Conservation (phyloP, 1,140 invertebrate genomes). For the Pseudomyrmex cubaensis region DNA sequence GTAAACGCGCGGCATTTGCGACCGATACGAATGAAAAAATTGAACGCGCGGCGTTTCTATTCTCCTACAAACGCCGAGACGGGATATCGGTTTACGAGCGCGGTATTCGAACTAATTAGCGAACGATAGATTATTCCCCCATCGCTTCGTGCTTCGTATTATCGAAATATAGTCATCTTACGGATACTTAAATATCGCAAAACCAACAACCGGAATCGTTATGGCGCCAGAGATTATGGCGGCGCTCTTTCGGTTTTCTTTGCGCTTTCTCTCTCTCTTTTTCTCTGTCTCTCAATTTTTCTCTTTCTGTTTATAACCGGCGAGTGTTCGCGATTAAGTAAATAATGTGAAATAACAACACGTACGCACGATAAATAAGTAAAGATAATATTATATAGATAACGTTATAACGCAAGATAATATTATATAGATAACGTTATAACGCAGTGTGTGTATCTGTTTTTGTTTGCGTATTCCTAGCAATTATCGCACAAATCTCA, state of each 20-base stretch:
- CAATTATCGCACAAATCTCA: too few relatives aligned
- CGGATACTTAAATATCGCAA: neutral
- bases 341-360: neutral
- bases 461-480: too few relatives aligned
- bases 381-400: neutral
- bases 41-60: neutral
- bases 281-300: too few relatives aligned
- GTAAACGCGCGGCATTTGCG: slow-evolving; percentile 47
- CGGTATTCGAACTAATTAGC: slow-evolving; percentile 41
- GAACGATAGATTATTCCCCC: slow-evolving; percentile 12
- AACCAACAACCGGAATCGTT: neutral
- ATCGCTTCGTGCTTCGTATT: neutral
- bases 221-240: neutral
- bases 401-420: too few relatives aligned
- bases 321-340: neutral
- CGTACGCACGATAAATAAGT: neutral
- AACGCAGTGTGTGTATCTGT: too few relatives aligned
- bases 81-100: neutral
- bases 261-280: neutral
- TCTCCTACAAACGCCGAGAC: neutral
- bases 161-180: neutral
- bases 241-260: neutral
- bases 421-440: neutral
- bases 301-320: too few relatives aligned
- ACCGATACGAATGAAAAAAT: slow-evolving; percentile 61